Percentiles rank a stretch among this genome's conserved stretches.
phyloP scores from a whole-genome alignment of 2,113 vertebrate species.

The Vulpes vulpes region DNA sequence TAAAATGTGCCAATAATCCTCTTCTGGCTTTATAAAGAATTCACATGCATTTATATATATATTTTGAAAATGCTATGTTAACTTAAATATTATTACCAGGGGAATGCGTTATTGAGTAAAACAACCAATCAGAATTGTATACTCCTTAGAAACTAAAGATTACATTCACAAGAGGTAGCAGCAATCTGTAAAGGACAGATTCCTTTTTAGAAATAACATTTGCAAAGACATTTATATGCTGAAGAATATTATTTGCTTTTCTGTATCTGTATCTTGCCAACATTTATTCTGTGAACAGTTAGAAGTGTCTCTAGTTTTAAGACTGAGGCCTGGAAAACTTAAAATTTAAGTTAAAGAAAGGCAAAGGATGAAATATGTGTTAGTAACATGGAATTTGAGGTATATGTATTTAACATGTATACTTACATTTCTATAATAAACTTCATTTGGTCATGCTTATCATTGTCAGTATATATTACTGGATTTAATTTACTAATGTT shows the following conservation, averaged over 20 bases:
- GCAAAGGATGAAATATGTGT: not conserved
- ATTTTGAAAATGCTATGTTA: conserved; percentile 20
- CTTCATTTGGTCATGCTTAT: not conserved
- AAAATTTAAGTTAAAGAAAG: conserved; percentile 25
- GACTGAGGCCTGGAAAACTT: not conserved
- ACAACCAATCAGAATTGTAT: conserved; percentile 15
- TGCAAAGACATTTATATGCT: not conserved
- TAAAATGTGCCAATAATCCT: not conserved
- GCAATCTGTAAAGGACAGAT: not conserved
- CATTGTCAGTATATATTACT: not conserved
- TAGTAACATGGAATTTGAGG: not conserved
- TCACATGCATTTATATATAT: conserved; percentile 26
- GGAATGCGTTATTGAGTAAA: conserved; percentile 25
- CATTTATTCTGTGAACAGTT: conserved; percentile 31
- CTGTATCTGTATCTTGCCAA: not conserved
- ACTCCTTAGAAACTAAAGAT: not conserved
- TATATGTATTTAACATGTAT: not conserved
- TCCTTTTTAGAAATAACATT: conserved; percentile 10
- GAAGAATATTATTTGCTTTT: conserved; percentile 41
- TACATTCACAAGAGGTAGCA: not conserved
- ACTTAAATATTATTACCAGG: conserved; percentile 1
- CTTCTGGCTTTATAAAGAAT: not conserved
- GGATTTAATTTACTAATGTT: not conserved
- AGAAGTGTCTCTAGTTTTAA: not conserved
- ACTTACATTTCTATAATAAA: conserved; percentile 30